Evolutionary conservation across 2,888 invertebrate genomes (phyloP), one percentile per base, ranked within the genome.

Genomic region (Andrena haemorrhoa): DNA sequence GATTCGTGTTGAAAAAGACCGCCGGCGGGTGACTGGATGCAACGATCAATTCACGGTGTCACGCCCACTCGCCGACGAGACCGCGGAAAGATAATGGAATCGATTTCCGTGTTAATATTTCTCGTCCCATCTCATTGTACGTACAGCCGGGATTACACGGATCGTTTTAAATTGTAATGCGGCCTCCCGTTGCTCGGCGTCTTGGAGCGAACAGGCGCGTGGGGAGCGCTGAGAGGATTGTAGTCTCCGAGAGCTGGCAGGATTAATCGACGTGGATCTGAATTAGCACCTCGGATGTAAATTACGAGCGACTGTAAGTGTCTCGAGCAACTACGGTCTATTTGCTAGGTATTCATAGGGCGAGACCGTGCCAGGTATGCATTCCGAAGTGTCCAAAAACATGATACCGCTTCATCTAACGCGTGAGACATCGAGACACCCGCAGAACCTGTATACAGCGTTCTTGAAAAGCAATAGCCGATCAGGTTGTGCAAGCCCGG

Each of bases 401-500:
- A 41, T 16, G 41, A 41, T 41, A 41, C 41, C 41, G 41, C 41
- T 41, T 16, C 41, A 5, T 41, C 41, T 41, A 56, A 23, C 56
- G 20, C 26, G 56, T 26, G 29, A 26, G 58, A 58, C 29, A 58
- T 58, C 29, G 33, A 33, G 35, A 70, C 41, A 58, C 26, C 12
- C 20, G 31, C 23, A 56, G 56, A 51, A n/a, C 16, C n/a, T 61
- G 16, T 35, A 26, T 41, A 16, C 41, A 7, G 58, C 58, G 80
- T 74, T 33, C 2, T 49, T 49, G 23, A 26, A 56, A 23, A 58
- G 26, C n/a, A 64, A 63, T 12, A 33, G 56, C 16, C 29, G 56
- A 51, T 61, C 51, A 5, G 60, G 66, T 85, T 80, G 60, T 74
- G 81, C 76, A 85, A 84, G 51, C 51, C 23, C 72, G 64, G 49